Evolutionary conservation across 2,797 vertebrate species (phyloP).

Genomic region (Gymnopithys bicolor): DNA sequence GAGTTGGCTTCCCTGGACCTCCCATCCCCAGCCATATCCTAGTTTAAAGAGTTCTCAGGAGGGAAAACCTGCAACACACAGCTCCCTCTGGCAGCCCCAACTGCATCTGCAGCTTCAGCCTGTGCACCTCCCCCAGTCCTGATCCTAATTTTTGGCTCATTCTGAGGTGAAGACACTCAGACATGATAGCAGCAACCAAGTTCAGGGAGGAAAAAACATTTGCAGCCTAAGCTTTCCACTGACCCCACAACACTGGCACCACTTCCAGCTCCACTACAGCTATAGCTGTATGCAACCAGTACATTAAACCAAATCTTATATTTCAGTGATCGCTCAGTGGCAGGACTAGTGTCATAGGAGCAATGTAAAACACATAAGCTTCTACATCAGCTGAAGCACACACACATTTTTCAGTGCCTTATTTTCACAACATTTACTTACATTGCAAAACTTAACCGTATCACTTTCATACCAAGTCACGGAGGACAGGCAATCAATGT

Average conservation of each 20-base stretch:
- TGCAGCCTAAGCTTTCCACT: background rate
- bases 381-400: background rate
- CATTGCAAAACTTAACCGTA: background rate
- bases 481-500: background rate
- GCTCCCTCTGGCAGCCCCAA: background rate
- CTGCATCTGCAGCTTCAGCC: background rate
- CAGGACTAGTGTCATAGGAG: background rate
- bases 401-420: background rate
- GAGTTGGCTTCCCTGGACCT: background rate
- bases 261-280: background rate
- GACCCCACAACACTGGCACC: background rate
- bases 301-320: background rate
- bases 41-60: background rate
- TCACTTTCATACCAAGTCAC: background rate
- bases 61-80: background rate
- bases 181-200: background rate
- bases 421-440: background rate
- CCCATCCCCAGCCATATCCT: fast-evolving
- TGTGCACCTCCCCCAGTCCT: background rate
- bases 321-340: background rate
- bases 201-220: background rate
- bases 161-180: background rate
- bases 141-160: background rate
- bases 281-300: background rate
- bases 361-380: background rate